These are phyloP conservation scores for Drosophila anomelani DNA, from an alignment of 2,888 invertebrate genomes.

Conservation along the genomic window DNA sequence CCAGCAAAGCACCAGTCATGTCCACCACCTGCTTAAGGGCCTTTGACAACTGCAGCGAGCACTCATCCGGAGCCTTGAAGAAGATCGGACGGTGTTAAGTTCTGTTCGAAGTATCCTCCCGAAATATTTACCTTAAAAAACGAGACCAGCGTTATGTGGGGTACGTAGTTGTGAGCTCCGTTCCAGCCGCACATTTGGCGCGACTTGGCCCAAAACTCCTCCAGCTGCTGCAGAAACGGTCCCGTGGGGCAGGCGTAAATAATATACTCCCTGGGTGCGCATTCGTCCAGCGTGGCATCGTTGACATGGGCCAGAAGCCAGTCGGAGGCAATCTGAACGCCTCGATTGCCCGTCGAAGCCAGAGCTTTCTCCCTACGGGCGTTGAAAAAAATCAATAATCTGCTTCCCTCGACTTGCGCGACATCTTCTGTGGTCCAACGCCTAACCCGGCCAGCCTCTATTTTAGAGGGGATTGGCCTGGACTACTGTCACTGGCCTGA, in stretches of 20 bases:
- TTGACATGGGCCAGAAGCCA: constrained; percentile 96
- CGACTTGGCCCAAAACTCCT: constrained; percentile 92
- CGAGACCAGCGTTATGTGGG: constrained; percentile 95
- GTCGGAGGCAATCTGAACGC: constrained; percentile 94
- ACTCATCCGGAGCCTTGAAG: constrained; percentile 90
- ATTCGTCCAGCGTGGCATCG: constrained; percentile 91
- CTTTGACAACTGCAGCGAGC: constrained; percentile 88
- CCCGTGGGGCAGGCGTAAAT: constrained; percentile 93
- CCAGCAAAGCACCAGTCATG: constrained; percentile 88
- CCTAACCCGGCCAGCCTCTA: not conserved
- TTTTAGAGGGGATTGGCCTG: not conserved
- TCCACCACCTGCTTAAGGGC: constrained; percentile 91
- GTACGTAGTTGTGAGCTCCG: constrained; percentile 95
- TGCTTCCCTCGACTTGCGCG: not conserved
- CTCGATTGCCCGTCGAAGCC: constrained; percentile 94
- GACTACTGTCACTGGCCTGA: not conserved
- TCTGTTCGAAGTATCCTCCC: accelerated
- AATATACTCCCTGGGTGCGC: constrained; percentile 92
- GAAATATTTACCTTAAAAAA: constrained; percentile 90
- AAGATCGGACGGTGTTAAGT: not conserved
- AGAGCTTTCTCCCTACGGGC: constrained; percentile 91
- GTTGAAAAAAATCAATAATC: constrained; percentile 60
- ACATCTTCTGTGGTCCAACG: not conserved
- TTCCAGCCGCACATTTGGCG: constrained; percentile 92
- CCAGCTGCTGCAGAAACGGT: constrained; percentile 88